phyloP scores from a whole-genome alignment of 2,888 invertebrate species.

The Nomada ruficornis region DNA sequence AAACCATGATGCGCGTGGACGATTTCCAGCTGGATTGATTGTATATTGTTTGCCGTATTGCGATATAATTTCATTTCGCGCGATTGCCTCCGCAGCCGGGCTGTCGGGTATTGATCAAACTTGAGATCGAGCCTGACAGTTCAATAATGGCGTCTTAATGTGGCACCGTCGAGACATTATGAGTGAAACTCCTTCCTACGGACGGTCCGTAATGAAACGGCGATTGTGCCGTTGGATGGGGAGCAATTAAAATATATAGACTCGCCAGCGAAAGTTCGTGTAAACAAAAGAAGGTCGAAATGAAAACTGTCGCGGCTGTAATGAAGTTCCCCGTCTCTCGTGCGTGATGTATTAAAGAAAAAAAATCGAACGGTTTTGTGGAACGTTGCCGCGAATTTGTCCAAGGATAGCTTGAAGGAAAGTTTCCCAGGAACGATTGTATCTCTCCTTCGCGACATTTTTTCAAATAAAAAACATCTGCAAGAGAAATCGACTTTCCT shows the following conservation, averaged over 20 bases:
- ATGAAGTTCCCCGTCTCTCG: conserved; percentile 2
- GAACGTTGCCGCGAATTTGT: background rate
- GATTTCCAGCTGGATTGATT: conserved; percentile 44
- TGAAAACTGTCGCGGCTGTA: conserved; percentile 10
- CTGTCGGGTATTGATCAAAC: conserved; percentile 57
- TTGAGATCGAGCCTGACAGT: conserved; percentile 56
- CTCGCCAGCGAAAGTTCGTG: background rate
- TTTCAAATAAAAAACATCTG: too few relatives aligned
- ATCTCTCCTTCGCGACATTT: too few relatives aligned
- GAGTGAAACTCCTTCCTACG: conserved; percentile 52
- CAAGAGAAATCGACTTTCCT: too few relatives aligned
- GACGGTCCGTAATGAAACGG: conserved; percentile 46
- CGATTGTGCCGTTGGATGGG: conserved; percentile 38
- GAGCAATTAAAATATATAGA: conserved; percentile 46
- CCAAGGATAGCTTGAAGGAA: background rate
- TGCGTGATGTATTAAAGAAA: background rate
- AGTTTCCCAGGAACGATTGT: too few relatives aligned
- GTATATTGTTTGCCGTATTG: conserved; percentile 51
- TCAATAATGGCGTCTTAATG: conserved; percentile 64
- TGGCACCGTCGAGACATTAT: conserved; percentile 52
- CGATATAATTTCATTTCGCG: conserved; percentile 49
- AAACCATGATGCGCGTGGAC: conserved; percentile 16
- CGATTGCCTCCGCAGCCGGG: conserved; percentile 38
- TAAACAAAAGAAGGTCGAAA: conserved; percentile 24
- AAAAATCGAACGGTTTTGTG: background rate